Conservation (phyloP, 2,113 vertebrate species). For the Eurypyga helias region DNA sequence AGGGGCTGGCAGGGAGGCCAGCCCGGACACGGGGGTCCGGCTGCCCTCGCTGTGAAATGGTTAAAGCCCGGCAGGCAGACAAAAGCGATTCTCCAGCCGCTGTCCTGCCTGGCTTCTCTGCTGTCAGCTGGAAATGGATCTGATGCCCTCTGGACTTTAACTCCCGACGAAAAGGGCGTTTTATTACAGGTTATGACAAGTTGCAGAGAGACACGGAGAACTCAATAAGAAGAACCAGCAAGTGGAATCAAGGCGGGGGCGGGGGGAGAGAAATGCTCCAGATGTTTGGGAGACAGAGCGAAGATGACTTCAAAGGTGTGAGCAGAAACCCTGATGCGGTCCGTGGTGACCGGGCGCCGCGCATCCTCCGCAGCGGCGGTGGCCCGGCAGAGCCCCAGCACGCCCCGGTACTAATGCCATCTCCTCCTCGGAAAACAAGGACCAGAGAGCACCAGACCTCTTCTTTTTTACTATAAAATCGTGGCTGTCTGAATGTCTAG, state of each 20-base stretch:
- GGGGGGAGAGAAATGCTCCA: background rate
- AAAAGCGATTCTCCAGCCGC: constrained; percentile 13
- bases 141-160: constrained; percentile 79
- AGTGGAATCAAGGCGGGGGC: constrained; percentile 55
- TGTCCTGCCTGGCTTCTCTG: constrained; percentile 11
- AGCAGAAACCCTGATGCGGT: constrained; percentile 70
- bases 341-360: constrained; percentile 58
- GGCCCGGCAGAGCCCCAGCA: background rate
- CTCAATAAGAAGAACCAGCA: constrained; percentile 73
- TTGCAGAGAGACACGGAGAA: constrained; percentile 74
- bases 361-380: background rate
- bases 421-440: background rate
- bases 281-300: constrained; percentile 75
- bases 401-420: background rate
- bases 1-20: rapidly evolving
- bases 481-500: no score
- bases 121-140: constrained; percentile 80
- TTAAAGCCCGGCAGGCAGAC: constrained; percentile 36
- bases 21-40: no score
- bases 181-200: constrained; percentile 84
- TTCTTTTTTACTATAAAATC: background rate
- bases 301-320: constrained; percentile 77
- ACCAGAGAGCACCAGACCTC: background rate
- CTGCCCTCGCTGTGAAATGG: background rate
- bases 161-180: constrained; percentile 71